A percentile compares a stretch with the other conserved stretches of the same genome.
Evolutionary conservation across 2,888 invertebrate genomes (phyloP).

Genomic region (Clitarchus hookeri): DNA sequence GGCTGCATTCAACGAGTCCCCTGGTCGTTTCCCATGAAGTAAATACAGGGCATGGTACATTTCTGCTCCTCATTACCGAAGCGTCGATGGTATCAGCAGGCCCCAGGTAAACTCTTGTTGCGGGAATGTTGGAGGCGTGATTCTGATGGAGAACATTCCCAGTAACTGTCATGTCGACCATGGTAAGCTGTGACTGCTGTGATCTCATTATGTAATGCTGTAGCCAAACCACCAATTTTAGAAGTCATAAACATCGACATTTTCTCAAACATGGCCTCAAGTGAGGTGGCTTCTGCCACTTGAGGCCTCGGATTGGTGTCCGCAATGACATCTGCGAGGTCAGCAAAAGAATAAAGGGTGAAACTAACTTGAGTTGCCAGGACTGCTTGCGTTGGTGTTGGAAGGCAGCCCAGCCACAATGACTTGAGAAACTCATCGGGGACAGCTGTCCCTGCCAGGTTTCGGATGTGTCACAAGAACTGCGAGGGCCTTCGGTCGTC

Average conservation of each 20-base stretch:
- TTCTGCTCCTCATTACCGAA: neutral
- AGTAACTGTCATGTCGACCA: neutral
- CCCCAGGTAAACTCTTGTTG: neutral
- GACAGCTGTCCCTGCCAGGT: neutral
- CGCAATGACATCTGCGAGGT: neutral
- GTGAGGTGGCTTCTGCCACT: no score
- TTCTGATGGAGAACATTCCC: neutral
- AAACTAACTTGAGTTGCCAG: neutral
- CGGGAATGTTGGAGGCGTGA: neutral
- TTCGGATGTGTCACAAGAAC: neutral
- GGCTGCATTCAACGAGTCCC: neutral
- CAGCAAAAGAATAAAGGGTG: neutral
- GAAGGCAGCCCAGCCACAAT: constrained; percentile 5
- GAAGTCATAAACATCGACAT: neutral
- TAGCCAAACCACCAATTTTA: neutral
- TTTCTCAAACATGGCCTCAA: no score
- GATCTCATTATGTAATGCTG: neutral
- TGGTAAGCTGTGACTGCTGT: neutral
- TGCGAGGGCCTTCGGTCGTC: constrained; percentile 5
- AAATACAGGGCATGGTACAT: neutral
- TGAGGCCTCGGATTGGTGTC: no score
- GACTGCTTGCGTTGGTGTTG: neutral
- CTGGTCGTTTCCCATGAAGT: neutral
- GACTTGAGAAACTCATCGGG: neutral
- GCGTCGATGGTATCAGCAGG: neutral